Evolutionary conservation across 2,888 invertebrate species (phyloP), one percentile per base, ranked within the genome.

Genomic region (Hemistola chrysoprasaria): DNA sequence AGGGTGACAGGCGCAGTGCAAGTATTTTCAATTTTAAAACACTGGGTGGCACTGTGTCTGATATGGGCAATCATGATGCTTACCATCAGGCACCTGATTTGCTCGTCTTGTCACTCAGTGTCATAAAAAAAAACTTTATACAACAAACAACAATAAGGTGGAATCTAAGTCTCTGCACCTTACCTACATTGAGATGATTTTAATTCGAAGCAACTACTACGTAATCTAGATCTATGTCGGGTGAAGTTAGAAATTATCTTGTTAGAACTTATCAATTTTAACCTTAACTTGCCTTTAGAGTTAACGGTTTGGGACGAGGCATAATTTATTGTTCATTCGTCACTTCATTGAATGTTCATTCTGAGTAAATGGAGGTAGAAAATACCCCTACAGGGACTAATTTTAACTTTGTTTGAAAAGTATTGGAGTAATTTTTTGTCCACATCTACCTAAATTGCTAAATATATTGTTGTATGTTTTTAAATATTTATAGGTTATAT

Each of bases 241-340:
- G 34, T 8, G 26, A 43, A 38, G 24, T 44, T 37, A 16, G 30
- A 23, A 39, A 39, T n/a, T n/a, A n/a, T 38, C 43, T 39, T 38
- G 37, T 43, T 43, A 43, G 29, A 11, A 29, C 39, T 40, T 43
- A 24, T 38, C 31, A 31, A 44, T 40, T 37, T 31, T 36, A 43
- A 37, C 47, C 36, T 37, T 40, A 22, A 29, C 34, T 29, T 44
- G 37, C 37, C 40, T 44, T 34, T 20, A 27, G 16, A 40, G 22
- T 36, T 39, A 30, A 26, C 26, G 38, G 37, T 43, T 43, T 40
- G 28, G 16, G 16, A 16, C 16, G 16, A 4, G 16, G 4, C 16
- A 16, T 16, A 39, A 30, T 38, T 22, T n/a, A n/a, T n/a, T 38
- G 38, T 34, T 39, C 38, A 31, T 38, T 34, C 38, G 27, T 38